Conservation (phyloP, 2,888 invertebrate genomes). For the Gortyna flavago region DNA sequence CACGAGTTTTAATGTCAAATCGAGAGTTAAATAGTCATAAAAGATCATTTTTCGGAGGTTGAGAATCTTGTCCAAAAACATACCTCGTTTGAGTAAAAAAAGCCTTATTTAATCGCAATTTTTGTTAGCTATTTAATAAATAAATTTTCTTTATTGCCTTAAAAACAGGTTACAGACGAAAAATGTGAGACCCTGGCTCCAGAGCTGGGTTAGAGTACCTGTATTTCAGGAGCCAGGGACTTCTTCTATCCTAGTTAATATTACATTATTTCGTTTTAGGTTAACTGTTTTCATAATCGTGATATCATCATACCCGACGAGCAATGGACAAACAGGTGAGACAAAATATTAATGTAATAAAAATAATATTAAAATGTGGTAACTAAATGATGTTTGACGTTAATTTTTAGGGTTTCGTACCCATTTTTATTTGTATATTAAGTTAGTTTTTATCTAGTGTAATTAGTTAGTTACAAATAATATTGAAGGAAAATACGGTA, state of each 20-base stretch:
- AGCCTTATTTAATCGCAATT: neutral
- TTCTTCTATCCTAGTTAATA: neutral
- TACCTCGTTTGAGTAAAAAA: neutral
- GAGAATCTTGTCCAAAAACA: neutral
- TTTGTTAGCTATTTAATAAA: neutral
- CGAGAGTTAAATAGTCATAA: neutral
- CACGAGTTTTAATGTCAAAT: neutral
- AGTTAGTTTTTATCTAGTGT: no score
- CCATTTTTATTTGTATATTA: neutral
- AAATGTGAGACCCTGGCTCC: neutral
- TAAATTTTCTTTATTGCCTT: no score
- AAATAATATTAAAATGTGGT: neutral
- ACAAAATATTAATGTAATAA: neutral
- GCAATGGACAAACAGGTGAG: conserved; percentile 63
- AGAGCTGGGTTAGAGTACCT: neutral
- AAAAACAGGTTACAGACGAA: neutral
- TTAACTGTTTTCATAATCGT: conserved; percentile 52
- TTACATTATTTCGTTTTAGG: conserved; percentile 48
- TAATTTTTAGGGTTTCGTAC: neutral
- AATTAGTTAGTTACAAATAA: no score
- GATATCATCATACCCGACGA: conserved; percentile 47
- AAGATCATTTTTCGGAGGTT: neutral
- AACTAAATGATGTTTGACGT: neutral
- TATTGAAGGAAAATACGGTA: no score
- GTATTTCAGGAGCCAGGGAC: neutral